Evolutionary conservation across 2,797 vertebrate genomes (phyloP), one percentile per base, ranked within the genome.

Genomic region (Antennarius maculatus): DNA sequence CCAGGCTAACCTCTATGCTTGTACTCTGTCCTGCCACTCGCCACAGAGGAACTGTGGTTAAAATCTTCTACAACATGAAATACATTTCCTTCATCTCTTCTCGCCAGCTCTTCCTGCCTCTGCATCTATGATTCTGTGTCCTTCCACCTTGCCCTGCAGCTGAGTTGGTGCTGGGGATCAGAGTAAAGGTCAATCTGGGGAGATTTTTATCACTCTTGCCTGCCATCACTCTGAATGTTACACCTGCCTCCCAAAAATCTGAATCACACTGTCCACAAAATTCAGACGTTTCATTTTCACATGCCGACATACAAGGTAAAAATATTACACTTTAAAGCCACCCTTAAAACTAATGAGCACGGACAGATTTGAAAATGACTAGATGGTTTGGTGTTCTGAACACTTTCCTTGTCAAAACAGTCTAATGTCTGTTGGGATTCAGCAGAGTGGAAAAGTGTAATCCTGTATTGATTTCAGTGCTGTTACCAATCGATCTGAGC

Each of bases 401-500:
- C 65, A 73, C 57, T 79, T 78, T 69, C 54, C 77, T 65, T 81
- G 85, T 89, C 87, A 82, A 83, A 89, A 86, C 80, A 83, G 61
- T 34, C 31, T 34, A 85, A 79, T 12, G 81, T 77, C 76, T 83
- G 78, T 80, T 16, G 66, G 69, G 77, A 83, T 85, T 71, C 80
- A 79, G 79, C 80, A 72, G 86, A 88, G 89, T 86, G 87, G 86
- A 90, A 89, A 90, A 90, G 89, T 90, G 91, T 81, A 86, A 88
- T 88, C 67, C 69, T 59, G 86, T 89, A 92, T 92, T 90, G 91
- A 92, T 92, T 86, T 84, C 23, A 1, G 79, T 60, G 83, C 71
- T 68, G 89, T 39, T 78, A 82, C 72, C 55, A 77, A 91, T 92
- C 88, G 88, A 92, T 91, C 77, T 43, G 56, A 68, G 88, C 87